phyloP scores from a whole-genome alignment of 2,888 invertebrate species.

The Metopia argyrocephala region DNA sequence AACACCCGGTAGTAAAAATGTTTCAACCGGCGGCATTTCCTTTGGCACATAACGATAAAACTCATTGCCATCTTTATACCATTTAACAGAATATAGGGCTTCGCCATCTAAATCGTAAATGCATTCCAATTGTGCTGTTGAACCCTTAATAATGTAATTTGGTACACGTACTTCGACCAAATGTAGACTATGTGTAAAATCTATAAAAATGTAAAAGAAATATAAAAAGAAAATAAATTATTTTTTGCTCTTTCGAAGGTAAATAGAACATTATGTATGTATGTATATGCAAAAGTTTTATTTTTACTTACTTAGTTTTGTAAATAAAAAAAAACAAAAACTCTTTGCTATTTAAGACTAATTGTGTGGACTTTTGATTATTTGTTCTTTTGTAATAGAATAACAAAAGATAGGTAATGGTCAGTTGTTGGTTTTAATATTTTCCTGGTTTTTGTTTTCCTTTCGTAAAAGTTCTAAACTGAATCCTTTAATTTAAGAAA shows the following conservation, averaged over 20 bases:
- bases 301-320: conserved; percentile 19
- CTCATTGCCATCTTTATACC: conserved; percentile 95
- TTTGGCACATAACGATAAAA: conserved; percentile 92
- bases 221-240: conserved; percentile 13
- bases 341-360: conserved; percentile 15
- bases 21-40: conserved; percentile 88
- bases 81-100: conserved; percentile 92
- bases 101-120: conserved; percentile 91
- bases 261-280: too few species aligned
- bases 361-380: too few species aligned
- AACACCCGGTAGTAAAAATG: conserved; percentile 88
- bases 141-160: conserved; percentile 87
- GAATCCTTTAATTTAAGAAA: conserved; percentile 38
- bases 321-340: not conserved
- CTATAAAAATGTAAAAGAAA: conserved; percentile 71
- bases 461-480: conserved; percentile 47
- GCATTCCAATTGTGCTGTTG: conserved; percentile 87
- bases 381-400: not conserved
- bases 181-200: conserved; percentile 82
- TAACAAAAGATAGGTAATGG: conserved; percentile 57
- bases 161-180: conserved; percentile 89
- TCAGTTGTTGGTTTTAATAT: conserved; percentile 46
- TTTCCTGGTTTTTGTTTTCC: not conserved
- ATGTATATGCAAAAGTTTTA: conserved; percentile 45
- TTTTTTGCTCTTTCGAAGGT: too few species aligned